Evolutionary conservation across 2,113 vertebrate species (phyloP).

Genomic region (Ariopsis seemanni): DNA sequence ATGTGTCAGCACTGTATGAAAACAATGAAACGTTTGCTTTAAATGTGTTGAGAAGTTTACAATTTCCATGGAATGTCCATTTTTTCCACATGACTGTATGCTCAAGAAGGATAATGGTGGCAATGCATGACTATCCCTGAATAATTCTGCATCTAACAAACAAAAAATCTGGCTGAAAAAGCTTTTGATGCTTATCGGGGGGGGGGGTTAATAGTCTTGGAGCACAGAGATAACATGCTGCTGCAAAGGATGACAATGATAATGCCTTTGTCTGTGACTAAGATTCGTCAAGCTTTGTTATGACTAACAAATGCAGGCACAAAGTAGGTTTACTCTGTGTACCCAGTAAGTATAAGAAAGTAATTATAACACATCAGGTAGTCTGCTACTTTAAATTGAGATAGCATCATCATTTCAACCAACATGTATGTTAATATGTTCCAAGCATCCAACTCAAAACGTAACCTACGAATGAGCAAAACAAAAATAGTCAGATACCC

Average conservation of each 20-base stretch:
- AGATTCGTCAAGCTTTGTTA: not conserved
- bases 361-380: not conserved
- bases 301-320: not conserved
- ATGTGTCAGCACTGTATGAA: no score
- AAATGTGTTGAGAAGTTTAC: no score
- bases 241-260: conserved; percentile 10
- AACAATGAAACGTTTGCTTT: no score
- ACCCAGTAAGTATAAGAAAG: not conserved
- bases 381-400: not conserved
- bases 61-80: no score
- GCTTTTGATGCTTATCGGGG: not conserved
- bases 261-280: not conserved
- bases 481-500: conserved; percentile 14
- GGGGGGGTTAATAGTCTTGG: not conserved
- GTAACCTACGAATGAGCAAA: conserved; percentile 28
- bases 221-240: not conserved
- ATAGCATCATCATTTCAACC: conserved; percentile 11
- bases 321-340: not conserved
- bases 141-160: not conserved
- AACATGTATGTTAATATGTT: conserved; percentile 11
- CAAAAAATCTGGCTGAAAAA: not conserved
- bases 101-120: not conserved
- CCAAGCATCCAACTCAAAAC: conserved; percentile 20
- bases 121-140: not conserved
- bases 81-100: no score